Evolutionary conservation across 2,888 invertebrate species (phyloP), one percentile per base, ranked within the genome.

Genomic region (Luperina nickerlii): DNA sequence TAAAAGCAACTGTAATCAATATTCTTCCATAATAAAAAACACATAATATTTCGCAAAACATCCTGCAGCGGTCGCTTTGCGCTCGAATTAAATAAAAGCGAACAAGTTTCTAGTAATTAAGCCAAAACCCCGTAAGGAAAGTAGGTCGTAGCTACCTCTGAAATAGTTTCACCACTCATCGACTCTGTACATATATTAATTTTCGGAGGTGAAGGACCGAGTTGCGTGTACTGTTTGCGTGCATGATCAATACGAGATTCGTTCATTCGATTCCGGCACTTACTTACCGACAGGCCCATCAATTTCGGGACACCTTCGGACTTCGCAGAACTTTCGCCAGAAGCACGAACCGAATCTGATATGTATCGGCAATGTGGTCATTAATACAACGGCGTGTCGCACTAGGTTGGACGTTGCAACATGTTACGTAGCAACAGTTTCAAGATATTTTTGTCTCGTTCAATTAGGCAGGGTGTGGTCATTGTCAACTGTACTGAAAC

Each of bases 281-380:
- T 87, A 92, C 86, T 91, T 88, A 89, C 91, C 87, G 93, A 94
- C 94, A 93, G 92, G 92, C 90, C 93, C 94, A 95, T 96, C 95
- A 96, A 96, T 96, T 95, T 94, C 92, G 92, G 94, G 93, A 94
- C 94, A 94, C 92, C 94, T 94, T 94, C 93, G 92, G 90, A 90
- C 91, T 95, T 95, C 95, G 93, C 92, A 90, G 95, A 96, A 96
- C 96, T 96, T 96, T 96, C 95, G 94, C 96, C 95, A 92, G 93
- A 92, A 94, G 92, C 94, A 94, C 90, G 92, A 91, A 92, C 86
- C 87, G 76, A 89, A 91, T 91, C 93, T 92, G 95, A 95, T 95
- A 94, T 92, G 94, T 92, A 95, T 95, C 95, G 89, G 83, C 80
- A 77, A 77, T 63, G 80, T 86, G 81, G 85, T 89, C 90, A 88